These are phyloP conservation scores for Microctonus hyperodae DNA, from an alignment of 2,888 invertebrate species.

Conservation along the genomic window DNA sequence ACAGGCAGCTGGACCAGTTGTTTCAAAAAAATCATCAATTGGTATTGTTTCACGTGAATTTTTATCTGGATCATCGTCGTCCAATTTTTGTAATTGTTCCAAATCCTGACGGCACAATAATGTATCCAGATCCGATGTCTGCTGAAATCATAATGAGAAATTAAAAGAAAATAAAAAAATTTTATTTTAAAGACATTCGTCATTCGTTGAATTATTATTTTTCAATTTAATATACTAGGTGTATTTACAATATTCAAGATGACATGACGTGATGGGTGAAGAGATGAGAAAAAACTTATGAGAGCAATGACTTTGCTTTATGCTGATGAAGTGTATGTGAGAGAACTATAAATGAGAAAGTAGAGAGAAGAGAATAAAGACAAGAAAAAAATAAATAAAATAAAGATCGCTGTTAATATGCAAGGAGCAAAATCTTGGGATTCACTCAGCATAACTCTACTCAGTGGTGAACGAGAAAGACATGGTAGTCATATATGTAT, in stretches of 20 bases:
- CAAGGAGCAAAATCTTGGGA: constrained; percentile 16
- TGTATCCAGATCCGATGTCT: constrained; percentile 82
- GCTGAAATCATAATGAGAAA: constrained; percentile 49
- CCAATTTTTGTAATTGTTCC: constrained; percentile 70
- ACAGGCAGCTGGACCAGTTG: constrained; percentile 48
- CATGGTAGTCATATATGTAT: neutral
- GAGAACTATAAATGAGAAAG: neutral
- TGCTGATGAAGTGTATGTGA: constrained; percentile 17
- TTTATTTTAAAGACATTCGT: neutral
- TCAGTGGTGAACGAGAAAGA: neutral
- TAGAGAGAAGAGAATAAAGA: neutral
- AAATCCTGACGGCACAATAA: constrained; percentile 81
- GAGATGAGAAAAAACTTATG: constrained; percentile 1
- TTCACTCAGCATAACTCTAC: neutral
- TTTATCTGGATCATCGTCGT: constrained; percentile 65
- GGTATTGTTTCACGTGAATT: constrained; percentile 66
- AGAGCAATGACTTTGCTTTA: constrained; percentile 25
- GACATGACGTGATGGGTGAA: neutral
- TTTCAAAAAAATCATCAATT: constrained; percentile 75
- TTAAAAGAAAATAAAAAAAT: constrained; percentile 13
- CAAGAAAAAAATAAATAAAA: neutral
- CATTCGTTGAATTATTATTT: constrained; percentile 18
- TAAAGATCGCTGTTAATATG: constrained; percentile 20
- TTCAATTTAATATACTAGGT: neutral
- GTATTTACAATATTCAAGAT: neutral